These are phyloP conservation scores for Eupithecia tripunctaria DNA, from an alignment of 2,888 invertebrate species.

Conservation along the genomic window DNA sequence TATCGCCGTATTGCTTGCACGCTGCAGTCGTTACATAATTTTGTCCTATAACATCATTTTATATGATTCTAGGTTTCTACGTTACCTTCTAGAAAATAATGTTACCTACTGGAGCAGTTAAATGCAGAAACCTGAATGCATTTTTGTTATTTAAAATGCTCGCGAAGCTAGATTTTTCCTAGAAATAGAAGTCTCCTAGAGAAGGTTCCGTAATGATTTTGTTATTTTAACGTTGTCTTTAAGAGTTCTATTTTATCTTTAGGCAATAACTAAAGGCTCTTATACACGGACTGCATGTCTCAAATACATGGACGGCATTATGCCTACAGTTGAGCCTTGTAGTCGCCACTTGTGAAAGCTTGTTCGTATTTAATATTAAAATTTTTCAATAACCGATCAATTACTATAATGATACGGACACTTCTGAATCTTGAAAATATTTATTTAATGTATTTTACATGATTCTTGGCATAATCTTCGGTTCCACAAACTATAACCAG, in stretches of 20 bases:
- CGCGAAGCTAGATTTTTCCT: background rate
- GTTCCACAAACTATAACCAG: no score
- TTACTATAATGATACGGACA: no score
- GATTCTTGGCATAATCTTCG: no score
- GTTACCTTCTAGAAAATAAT: constrained; percentile 1
- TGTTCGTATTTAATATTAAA: no score
- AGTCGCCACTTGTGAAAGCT: no score
- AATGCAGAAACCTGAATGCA: background rate
- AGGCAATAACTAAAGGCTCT: background rate
- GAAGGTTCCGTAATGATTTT: background rate
- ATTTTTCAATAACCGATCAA: no score
- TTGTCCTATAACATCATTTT: constrained; percentile 8
- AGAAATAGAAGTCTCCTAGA: background rate
- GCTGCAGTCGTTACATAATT: constrained; percentile 33
- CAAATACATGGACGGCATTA: no score
- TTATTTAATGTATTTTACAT: no score
- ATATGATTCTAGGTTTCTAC: background rate
- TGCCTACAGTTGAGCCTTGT: no score
- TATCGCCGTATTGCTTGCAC: constrained; percentile 40
- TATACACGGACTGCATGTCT: no score
- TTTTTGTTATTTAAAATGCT: background rate
- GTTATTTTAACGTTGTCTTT: background rate
- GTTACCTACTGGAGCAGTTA: background rate
- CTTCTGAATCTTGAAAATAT: no score
- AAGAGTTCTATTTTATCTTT: background rate